Evolutionary conservation across 2,888 invertebrate species (phyloP), one percentile per base, ranked within the genome.

Genomic region (Drosophila monieri): DNA sequence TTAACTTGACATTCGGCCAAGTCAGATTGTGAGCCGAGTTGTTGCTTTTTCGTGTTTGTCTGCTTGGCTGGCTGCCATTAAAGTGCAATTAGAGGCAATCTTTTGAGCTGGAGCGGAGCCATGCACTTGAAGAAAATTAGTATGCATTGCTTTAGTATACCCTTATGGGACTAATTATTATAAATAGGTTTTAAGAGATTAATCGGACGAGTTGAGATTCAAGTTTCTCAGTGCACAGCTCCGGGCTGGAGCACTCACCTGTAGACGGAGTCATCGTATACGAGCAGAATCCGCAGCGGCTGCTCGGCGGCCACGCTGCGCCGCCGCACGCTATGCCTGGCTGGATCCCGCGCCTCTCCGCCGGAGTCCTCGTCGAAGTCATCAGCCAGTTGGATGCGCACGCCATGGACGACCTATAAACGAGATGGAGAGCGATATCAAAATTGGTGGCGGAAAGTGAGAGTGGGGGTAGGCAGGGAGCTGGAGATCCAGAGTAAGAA

Each of bases 191-290:
- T 27, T 1, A 0, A 9, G 3, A 9, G 27, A 2, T 3, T 27
- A 9, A 27, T 27, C 27, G 27, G 27, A 2, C 27, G 1, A 27
- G 8, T 9, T 3, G 9, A 27, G 0, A 27, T 9, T 9, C 27
- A 27, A 25, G 9, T 9, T 9, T 9, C 3, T 12, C 32, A 32
- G 32, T 32, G 32, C 12, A 41, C 9, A 2, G 25, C n/a, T 23
- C 18, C 12, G 0, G 10, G 14, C 27, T 27, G 27, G 15, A 14
- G 46, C 53, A 90, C 94, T 94, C 90, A 97, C 97, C 96, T 95
- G 92, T 95, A 96, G 48, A 97, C 97, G 88, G 97, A 97, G 78
- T 95, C 94, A 90, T 97, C 97, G 89, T 97, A 97, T 89, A 95
- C 94, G 77, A 97, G 93, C 73, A 96, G 94, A 86, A 97, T 97